Evolutionary conservation across 2,113 vertebrate species (phyloP).

Genomic region (Gopherus flavomarginatus): DNA sequence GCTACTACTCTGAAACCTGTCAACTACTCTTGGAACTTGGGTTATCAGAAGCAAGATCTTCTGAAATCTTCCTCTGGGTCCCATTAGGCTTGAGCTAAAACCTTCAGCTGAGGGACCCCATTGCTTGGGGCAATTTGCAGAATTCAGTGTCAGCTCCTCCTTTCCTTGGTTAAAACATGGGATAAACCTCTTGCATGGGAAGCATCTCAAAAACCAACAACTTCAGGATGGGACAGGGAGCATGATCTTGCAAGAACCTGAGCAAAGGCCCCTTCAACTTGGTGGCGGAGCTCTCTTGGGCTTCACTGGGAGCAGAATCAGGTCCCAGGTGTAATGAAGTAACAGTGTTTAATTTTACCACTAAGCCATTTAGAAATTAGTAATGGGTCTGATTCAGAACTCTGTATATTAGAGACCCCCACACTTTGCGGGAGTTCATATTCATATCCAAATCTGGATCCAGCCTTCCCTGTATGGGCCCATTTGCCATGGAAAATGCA

Average conservation of each 20-base stretch:
- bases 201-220: background rate
- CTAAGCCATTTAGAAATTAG: background rate
- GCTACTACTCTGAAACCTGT: too few relatives aligned
- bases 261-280: background rate
- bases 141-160: background rate
- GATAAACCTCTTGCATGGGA: fast-evolving
- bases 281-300: background rate
- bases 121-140: background rate
- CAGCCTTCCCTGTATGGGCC: background rate
- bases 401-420: background rate
- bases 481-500: background rate
- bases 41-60: background rate
- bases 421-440: background rate
- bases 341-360: background rate
- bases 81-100: background rate
- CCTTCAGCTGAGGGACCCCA: background rate
- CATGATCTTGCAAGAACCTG: background rate
- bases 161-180: background rate
- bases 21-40: background rate
- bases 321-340: background rate
- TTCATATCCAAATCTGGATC: background rate
- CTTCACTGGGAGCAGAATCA: background rate
- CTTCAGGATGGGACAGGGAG: background rate
- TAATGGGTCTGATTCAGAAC: background rate
- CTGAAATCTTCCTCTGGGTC: background rate